Evolutionary conservation across 1,140 invertebrate genomes (phyloP), one percentile per base, ranked within the genome.

Genomic region (Bradynema listronoti): DNA sequence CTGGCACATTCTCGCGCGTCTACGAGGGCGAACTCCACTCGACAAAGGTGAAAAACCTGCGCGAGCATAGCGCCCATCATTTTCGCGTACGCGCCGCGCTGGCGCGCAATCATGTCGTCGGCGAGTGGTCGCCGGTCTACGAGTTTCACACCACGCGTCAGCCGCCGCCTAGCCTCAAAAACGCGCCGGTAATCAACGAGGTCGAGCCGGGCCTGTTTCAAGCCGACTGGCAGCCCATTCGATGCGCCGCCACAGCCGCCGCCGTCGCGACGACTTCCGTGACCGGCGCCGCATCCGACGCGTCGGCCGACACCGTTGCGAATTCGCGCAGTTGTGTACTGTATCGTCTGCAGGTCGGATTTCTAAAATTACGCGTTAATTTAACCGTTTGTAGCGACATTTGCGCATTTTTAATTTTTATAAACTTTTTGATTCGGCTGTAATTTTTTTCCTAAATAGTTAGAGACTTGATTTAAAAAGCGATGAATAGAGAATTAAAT

Each of bases 11-110:
- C 41, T 56, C 69, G 30, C 30, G 53, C 4, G 69, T 78, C 30
- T 74, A 75, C 49, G 72, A 78, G 42, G 71, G 71, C 3, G 74
- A 77, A 41, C 24, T 68, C 5, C 56, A 55, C 22, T 53, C 71
- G 7, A 49, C 56, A 0, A 73, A 74, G 54, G 63, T 77, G 9
- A 63, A 69, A 19, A 66, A 61, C 19, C 60, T 74, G 4, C 49
- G 36, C 22, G 72, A 74, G 46, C 16, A 39, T 30, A 65, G 51
- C 22, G 27, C 30, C 1, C 71, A 74, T 47, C 63, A 70, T 11
- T 74, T 74, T 61, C 58, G 75, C 29, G 75, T 74, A n/a, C 57
- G 72, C 16, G 64, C 71, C 3, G 36, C 69, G 1, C 45, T 65
- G 25, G 52, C 42, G 34, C 43, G 43, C 34, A 55, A 46, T n/a